A percentile compares a stretch with the other conserved stretches of the same genome.
These are phyloP conservation scores for Andrena dorsata DNA, from an alignment of 2,888 invertebrate genomes.

Conservation along the genomic window DNA sequence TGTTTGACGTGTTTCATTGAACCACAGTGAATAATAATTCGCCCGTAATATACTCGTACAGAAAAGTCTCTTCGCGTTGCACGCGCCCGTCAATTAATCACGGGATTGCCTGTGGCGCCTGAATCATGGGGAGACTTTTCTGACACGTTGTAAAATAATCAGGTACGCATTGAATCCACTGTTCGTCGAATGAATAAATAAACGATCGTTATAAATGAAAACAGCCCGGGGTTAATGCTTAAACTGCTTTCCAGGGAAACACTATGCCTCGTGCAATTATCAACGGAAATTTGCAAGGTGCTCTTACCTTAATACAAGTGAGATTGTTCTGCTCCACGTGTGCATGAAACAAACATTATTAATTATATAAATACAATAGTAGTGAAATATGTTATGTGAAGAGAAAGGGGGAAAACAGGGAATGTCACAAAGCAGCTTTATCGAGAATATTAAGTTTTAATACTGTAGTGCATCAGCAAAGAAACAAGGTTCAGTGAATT, in stretches of 20 bases:
- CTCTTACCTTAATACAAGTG: slow-evolving; percentile 90
- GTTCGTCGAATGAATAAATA: slow-evolving; percentile 23
- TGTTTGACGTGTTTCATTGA: slow-evolving; percentile 33
- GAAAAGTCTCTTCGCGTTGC: not conserved
- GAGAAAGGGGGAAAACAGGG: too few species aligned
- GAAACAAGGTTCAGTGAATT: too few species aligned
- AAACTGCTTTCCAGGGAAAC: not conserved
- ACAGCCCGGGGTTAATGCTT: not conserved
- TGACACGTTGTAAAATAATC: not conserved
- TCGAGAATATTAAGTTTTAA: too few species aligned
- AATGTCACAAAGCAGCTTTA: too few species aligned
- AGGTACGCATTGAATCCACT: slow-evolving; percentile 9
- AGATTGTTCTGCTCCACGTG: slow-evolving; percentile 87
- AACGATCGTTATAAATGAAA: slow-evolving; percentile 14
- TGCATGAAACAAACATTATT: slow-evolving; percentile 55
- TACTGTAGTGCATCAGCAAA: too few species aligned
- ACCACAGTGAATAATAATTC: slow-evolving; percentile 47
- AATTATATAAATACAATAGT: not conserved
- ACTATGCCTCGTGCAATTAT: not conserved
- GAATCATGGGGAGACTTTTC: not conserved
- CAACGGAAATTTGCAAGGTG: not conserved
- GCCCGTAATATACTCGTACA: slow-evolving; percentile 43
- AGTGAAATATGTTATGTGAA: not conserved
- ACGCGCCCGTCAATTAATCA: not conserved
- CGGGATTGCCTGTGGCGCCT: not conserved